phyloP scores from a whole-genome alignment of 2,888 invertebrate species.

The Trimorus sp. region DNA sequence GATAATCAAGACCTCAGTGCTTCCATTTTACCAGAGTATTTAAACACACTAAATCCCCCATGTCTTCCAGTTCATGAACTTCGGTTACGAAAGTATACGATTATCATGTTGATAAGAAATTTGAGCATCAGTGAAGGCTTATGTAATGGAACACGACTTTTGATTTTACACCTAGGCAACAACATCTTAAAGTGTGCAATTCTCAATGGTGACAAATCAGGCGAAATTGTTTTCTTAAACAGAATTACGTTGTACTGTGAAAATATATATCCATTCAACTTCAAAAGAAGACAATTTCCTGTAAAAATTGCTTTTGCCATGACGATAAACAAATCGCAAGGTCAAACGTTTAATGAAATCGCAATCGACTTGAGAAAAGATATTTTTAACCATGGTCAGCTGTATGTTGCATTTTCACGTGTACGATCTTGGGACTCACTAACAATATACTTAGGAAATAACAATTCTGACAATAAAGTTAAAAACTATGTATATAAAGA shows the following conservation, averaged over 20 bases:
- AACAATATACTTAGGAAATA: background rate
- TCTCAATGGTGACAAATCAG: background rate
- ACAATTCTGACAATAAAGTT: background rate
- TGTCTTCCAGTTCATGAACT: background rate
- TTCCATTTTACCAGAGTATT: background rate
- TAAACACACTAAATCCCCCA: background rate
- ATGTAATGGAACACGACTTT: background rate
- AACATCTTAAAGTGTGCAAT: too few relatives aligned
- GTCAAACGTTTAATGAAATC: background rate
- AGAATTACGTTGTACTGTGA: too few relatives aligned
- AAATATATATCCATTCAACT: too few relatives aligned
- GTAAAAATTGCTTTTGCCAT: background rate
- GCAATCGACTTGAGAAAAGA: background rate
- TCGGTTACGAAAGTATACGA: background rate
- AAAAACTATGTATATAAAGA: background rate
- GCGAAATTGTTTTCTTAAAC: background rate
- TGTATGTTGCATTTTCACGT: background rate
- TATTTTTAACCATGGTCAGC: background rate
- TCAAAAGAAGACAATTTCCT: slow-evolving; percentile 1
- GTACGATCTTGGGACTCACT: background rate
- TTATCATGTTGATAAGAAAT: background rate
- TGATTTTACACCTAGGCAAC: background rate
- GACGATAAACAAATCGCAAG: too few relatives aligned
- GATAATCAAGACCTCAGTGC: background rate
- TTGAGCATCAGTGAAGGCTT: background rate